Evolutionary conservation across 64 coral and sea anemone species (phyloP), one percentile per base, ranked within the genome.

Genomic region (Porites lutea): DNA sequence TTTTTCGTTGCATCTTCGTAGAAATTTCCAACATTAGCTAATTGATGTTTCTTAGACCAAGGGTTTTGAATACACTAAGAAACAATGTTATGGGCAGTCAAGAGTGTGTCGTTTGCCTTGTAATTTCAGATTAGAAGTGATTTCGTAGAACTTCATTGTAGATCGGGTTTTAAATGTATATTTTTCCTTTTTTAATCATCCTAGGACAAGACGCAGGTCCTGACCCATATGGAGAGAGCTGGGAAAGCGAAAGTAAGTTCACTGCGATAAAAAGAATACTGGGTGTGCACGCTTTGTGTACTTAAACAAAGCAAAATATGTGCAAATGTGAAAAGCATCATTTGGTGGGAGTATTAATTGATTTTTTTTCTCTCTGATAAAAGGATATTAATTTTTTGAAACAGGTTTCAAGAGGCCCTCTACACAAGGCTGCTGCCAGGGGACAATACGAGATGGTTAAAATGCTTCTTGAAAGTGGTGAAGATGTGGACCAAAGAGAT

Each of bases 381-480:
- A 19, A 18, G 8, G 0, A 7, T 76, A 5, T 12, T 13, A 13
- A 8, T 48, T 16, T 76, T 76, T 76, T 78, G 13, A 18, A 18
- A 23, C 15, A 78, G 75, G 49, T 8, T 0, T 54, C 75, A 55
- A 78, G 75, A 54, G 4, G 45, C 6, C 14, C 12, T 6, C 9
- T 75, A 15, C 72, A 75, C 72, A 75, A 75, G 18, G 72, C 72
- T 21, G 2, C 75, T 0, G 13, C 55, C 18, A 78, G 19, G 23
- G 75, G 75, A 2, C 49, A 20, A 22, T 78, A 12, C 12, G 51
- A 23, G 5, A 23, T n/a, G n/a, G 49, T 78, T 22, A 53, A 55
- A 78, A 22, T 55, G 19, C 75, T 78, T 55, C 75, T 78, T 78
- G 75, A 78, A 78, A 78, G 16, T n/a, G 75, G 75, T 20, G 75